Conservation (phyloP, 2,888 invertebrate species). For the Chrysomela aeneicollis region DNA sequence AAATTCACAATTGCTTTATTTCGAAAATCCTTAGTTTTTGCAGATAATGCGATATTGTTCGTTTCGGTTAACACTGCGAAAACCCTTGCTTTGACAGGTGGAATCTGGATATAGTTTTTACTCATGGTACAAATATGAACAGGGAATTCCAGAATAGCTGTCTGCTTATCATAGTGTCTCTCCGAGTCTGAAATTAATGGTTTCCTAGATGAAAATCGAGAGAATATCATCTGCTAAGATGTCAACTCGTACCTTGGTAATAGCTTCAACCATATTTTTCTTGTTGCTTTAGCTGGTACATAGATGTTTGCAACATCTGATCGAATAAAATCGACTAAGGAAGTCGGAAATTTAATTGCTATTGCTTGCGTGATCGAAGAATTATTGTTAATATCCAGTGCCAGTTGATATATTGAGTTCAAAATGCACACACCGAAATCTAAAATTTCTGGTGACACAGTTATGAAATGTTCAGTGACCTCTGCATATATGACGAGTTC, state of each 20-base stretch:
- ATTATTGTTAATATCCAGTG: constrained; percentile 39
- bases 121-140: constrained; percentile 36
- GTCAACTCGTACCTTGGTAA: constrained; percentile 37
- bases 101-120: constrained; percentile 37
- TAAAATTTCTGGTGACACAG: constrained; percentile 35
- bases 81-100: constrained; percentile 37
- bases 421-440: constrained; percentile 45
- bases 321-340: constrained; percentile 34
- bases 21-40: constrained; percentile 14
- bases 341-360: constrained; percentile 40
- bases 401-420: constrained; percentile 42
- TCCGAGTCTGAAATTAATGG: constrained; percentile 17
- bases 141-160: constrained; percentile 40
- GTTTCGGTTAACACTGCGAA: constrained; percentile 40
- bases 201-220: constrained; percentile 30
- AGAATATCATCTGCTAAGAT: not conserved
- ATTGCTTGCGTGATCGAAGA: constrained; percentile 40
- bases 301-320: constrained; percentile 36
- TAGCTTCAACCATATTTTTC: constrained; percentile 41
- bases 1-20: constrained; percentile 38
- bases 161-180: constrained; percentile 32
- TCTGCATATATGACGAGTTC: constrained; percentile 39
- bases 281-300: constrained; percentile 33
- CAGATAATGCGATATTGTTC: constrained; percentile 33
- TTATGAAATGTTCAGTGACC: constrained; percentile 42